Base-by-base conservation (phyloP, 2,113 vertebrate genomes). In the Platycercus adscitus region DNA sequence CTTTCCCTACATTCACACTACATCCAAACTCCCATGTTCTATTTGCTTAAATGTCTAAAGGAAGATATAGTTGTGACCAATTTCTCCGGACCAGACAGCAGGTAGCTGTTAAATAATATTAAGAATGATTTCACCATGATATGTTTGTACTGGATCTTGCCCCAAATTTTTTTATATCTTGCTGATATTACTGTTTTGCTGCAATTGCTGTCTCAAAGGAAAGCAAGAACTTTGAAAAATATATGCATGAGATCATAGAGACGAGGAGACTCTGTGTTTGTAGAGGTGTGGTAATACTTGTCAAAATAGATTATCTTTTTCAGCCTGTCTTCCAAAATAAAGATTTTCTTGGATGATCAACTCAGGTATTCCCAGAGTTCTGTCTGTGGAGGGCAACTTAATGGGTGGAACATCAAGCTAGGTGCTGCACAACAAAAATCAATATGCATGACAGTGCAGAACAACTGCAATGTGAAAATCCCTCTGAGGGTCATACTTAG, bases 251-350 rank as follows among this genome's bases (percentile, higher is more conserved):
- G 56, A 82, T 94, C 95, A 96, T 86, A 68, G 60, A 83, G 87
- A 91, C 0, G 1, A 94, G 66, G 71, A 92, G 47, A 88, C 41
- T 65, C 19, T 53, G 56, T 77, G 37, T 77, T 96, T 93, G 85
- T 26, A 95, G 64, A 95, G 91, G 71, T 93, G 55, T 91, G 68
- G 78, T 83, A 96, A 93, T 72, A 50, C 55, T 88, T 88, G 68
- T 91, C 85, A 83, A 94, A 96, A 88, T 0, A 90, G 81, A 91
- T 63, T 60, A 70, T 89, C 81, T 81, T 81, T 86, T 88, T 89
- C 79, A 56, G 39, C 65, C 46, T 73, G n/a, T 93, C 81, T 94
- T 97, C 85, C 68, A 94, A 97, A 93, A 85, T 17, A 94, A 94
- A 90, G 75, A 81, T 86, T 82, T 85, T 86, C 63, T 91, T 83